Evolutionary conservation across 2,888 invertebrate genomes (phyloP).

Genomic region (Rhingia rostrata): DNA sequence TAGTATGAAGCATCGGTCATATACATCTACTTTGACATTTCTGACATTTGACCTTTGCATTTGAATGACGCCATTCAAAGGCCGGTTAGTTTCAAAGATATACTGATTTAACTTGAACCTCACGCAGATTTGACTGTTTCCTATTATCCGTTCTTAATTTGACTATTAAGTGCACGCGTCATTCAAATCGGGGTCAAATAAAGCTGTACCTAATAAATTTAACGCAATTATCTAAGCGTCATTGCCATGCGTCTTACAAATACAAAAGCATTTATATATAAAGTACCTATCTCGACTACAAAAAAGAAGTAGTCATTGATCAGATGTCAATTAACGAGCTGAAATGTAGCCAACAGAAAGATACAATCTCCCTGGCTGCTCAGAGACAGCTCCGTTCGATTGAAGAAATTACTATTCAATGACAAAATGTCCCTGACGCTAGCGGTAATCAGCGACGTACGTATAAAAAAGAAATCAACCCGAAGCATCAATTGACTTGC

Average conservation of each 20-base stretch:
- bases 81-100: too few relatives aligned
- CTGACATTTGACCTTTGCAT: too few relatives aligned
- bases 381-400: constrained; percentile 1
- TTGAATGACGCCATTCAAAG: too few relatives aligned
- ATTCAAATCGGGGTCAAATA: not conserved
- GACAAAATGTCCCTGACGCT: constrained; percentile 10
- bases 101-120: too few relatives aligned
- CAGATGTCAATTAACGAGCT: constrained; percentile 36
- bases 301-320: constrained; percentile 32
- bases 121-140: too few relatives aligned
- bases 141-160: not conserved
- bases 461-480: constrained; percentile 15
- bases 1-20: too few relatives aligned
- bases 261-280: not conserved
- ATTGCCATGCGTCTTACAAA: constrained; percentile 1
- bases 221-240: constrained; percentile 12
- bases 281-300: not conserved
- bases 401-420: constrained; percentile 36
- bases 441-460: not conserved
- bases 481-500: constrained; percentile 8
- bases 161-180: not conserved
- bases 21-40: too few relatives aligned
- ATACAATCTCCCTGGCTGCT: constrained; percentile 3
- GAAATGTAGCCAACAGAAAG: constrained; percentile 30
- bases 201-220: constrained; percentile 1